A percentile compares a stretch with the other conserved stretches of the same genome.
Evolutionary conservation across 2,113 vertebrate species (phyloP).

Genomic region (Odontophorus gujanensis): DNA sequence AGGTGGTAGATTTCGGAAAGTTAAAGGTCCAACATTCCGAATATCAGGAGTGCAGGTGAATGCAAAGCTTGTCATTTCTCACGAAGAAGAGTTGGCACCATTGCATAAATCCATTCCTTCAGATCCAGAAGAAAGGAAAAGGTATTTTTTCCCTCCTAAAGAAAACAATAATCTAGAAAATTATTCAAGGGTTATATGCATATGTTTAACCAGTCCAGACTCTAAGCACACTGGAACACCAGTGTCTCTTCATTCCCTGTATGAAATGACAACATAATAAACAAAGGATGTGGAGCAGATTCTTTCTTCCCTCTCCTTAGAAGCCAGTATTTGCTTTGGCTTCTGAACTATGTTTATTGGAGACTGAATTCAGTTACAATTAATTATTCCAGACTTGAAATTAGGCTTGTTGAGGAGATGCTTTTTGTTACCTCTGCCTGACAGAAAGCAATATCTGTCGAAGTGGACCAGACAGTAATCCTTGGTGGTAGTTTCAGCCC

Average conservation of each 20-base stretch:
- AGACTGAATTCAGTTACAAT: background rate
- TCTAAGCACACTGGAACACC: background rate
- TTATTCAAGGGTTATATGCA: slow-evolving; percentile 14
- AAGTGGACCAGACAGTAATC: background rate
- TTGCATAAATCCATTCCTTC: slow-evolving; percentile 94
- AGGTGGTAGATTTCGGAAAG: slow-evolving; percentile 95
- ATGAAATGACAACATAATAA: background rate
- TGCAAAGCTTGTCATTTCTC: slow-evolving; percentile 94
- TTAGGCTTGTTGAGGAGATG: background rate
- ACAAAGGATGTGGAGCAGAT: background rate
- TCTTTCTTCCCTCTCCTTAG: background rate
- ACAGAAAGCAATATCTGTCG: slow-evolving; percentile 16
- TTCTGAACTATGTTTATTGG: background rate
- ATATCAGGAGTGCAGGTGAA: slow-evolving; percentile 98
- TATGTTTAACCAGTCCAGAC: slow-evolving; percentile 18
- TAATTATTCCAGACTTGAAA: slow-evolving; percentile 23
- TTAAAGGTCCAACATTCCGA: slow-evolving; percentile 97
- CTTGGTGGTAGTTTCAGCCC: background rate
- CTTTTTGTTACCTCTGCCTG: slow-evolving; percentile 2
- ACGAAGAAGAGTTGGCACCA: slow-evolving; percentile 94
- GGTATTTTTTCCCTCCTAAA: slow-evolving; percentile 76
- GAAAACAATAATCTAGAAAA: background rate
- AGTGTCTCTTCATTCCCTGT: background rate
- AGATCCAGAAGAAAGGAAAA: slow-evolving; percentile 95
- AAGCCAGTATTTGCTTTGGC: background rate